phyloP scores from a whole-genome alignment of 2,113 vertebrate species.

The Casuarius casuarius region DNA sequence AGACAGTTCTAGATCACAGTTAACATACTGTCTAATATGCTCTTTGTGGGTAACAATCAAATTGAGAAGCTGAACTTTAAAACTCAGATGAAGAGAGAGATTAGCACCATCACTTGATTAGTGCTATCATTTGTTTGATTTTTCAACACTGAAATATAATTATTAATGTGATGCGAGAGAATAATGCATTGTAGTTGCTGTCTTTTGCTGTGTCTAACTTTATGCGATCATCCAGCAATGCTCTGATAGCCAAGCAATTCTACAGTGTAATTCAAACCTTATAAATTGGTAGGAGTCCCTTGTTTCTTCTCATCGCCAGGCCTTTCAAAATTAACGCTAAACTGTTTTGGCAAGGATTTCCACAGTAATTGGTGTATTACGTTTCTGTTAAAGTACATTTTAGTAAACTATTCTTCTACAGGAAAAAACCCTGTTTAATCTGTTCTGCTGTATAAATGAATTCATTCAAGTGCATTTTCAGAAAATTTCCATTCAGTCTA shows the following conservation, averaged over 20 bases:
- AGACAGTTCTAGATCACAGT: not conserved
- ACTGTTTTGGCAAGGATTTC: not conserved
- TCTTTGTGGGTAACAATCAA: not conserved
- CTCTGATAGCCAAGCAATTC: not conserved
- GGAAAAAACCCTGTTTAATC: not conserved
- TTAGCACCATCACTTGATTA: conserved; percentile 66
- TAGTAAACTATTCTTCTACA: not conserved
- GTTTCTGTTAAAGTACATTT: conserved; percentile 36
- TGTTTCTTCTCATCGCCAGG: conserved; percentile 15
- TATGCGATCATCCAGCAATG: not conserved
- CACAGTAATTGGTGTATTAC: conserved; percentile 30
- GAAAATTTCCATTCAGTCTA: not conserved
- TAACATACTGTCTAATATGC: not conserved
- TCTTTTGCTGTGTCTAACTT: not conserved
- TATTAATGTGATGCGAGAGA: conserved; percentile 1
- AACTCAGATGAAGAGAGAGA: conserved; percentile 42
- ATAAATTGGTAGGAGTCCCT: not conserved
- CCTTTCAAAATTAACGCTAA: conserved; percentile 28
- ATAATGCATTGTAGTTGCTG: not conserved
- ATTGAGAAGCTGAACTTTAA: conserved; percentile 33
- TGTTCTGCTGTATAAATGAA: not conserved
- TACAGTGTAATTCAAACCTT: not conserved
- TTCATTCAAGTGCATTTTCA: conserved; percentile 26
- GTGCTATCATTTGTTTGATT: conserved; percentile 21
- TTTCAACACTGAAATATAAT: conserved; percentile 11